phyloP scores from a whole-genome alignment of 2,888 invertebrate genomes.

The Polyommatus iphigenia region DNA sequence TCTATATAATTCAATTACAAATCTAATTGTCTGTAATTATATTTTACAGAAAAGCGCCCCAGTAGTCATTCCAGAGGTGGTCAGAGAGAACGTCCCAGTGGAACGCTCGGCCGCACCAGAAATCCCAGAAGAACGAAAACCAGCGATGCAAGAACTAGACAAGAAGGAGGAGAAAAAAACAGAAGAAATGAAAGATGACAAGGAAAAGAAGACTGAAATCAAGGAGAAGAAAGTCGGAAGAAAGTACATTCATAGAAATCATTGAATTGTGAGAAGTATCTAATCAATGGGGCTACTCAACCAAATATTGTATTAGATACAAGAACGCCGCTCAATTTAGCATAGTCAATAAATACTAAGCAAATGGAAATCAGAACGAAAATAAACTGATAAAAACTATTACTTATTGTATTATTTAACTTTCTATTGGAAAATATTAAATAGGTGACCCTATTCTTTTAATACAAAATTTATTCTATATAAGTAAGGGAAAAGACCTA shows the following conservation, averaged over 20 bases:
- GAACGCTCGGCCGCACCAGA: conserved; percentile 51
- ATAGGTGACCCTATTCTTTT: neutral
- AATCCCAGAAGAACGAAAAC: conserved; percentile 47
- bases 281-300: conserved; percentile 59
- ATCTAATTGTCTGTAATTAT: neutral
- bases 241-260: conserved; percentile 36
- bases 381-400: conserved; percentile 29
- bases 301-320: conserved; percentile 59
- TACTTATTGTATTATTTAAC: neutral
- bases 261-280: conserved; percentile 35
- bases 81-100: conserved; percentile 41
- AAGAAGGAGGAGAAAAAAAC: conserved; percentile 42
- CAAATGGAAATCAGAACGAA: conserved; percentile 31
- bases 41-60: neutral
- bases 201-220: conserved; percentile 42
- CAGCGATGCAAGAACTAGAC: conserved; percentile 41
- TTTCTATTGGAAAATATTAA: neutral
- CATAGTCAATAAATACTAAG: conserved; percentile 33
- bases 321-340: conserved; percentile 37
- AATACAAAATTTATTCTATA: too few species aligned
- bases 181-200: conserved; percentile 42
- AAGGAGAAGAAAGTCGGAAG: conserved; percentile 35
- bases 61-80: conserved; percentile 36
- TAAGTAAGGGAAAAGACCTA: too few species aligned
- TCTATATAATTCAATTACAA: too few species aligned